These are phyloP conservation scores for Trissolcus basalis DNA, from an alignment of 1,140 invertebrate genomes.

Conservation along the genomic window DNA sequence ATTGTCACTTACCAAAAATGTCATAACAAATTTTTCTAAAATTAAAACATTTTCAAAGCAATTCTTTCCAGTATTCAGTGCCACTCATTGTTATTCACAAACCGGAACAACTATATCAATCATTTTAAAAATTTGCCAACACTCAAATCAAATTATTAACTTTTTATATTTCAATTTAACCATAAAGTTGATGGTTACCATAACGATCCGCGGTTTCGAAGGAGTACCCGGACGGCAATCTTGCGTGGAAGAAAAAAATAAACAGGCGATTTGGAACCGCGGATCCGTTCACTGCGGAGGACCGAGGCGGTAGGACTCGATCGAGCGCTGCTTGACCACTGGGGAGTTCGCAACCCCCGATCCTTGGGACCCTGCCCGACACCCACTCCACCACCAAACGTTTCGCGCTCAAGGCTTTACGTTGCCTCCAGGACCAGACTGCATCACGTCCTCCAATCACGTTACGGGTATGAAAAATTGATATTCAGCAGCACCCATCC, in stretches of 20 bases:
- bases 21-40: too few relatives aligned
- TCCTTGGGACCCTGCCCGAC: conserved; percentile 53
- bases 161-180: too few relatives aligned
- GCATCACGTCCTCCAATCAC: conserved; percentile 52
- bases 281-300: conserved; percentile 29
- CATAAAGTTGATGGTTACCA: conserved; percentile 18
- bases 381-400: conserved; percentile 54
- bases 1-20: too few relatives aligned
- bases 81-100: too few relatives aligned
- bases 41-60: too few relatives aligned
- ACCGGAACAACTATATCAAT: too few relatives aligned
- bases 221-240: neutral
- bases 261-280: conserved; percentile 6
- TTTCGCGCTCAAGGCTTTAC: conserved; percentile 55
- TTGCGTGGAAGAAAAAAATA: conserved; percentile 2
- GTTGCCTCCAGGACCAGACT: conserved; percentile 53
- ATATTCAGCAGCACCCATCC: conserved; percentile 45
- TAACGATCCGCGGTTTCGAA: conserved; percentile 12
- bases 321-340: conserved; percentile 58
- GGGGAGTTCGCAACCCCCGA: conserved; percentile 49
- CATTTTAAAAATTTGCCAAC: too few relatives aligned
- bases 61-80: too few relatives aligned
- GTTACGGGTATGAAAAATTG: conserved; percentile 52
- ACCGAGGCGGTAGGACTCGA: conserved; percentile 54
- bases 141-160: too few relatives aligned